Evolutionary conservation across 2,113 vertebrate species (phyloP), one percentile per base, ranked within the genome.

Genomic region (Typhlomys cinereus): DNA sequence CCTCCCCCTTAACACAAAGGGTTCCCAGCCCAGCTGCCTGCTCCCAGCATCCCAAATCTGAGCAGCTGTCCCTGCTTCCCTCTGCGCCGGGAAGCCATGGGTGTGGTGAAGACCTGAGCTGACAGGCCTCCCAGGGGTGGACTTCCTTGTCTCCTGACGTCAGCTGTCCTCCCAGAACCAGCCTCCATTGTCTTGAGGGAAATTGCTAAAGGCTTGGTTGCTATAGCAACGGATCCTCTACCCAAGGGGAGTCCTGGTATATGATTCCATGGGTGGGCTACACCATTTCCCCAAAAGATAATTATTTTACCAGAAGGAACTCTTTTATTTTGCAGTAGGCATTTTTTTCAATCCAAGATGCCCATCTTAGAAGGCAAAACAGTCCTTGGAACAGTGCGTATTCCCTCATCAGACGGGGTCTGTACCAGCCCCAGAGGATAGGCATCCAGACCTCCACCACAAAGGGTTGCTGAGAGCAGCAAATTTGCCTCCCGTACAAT

Each of bases 1-100:
- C 94, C 96, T 92, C 92, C 89, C 89, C 89, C 89, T 94, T 82
- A 94, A 54, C 94, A 96, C 92, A 96, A 96, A 95, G 82, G 82
- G 59, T 88, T 96, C 95, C 95, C 92, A 95, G 85, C 64, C 92
- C 89, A 93, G 93, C 92, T 91, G 95, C 81, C 73, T 57, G 92
- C 89, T 93, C 83, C 94, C 59, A 12, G 95, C 62, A 92, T 96
- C 94, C 94, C 52, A 78, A 78, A 91, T 85, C 52, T 41, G 52
- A 70, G 73, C 73, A 91, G 81, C 87, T 88, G 95, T 91, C 39
- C 91, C 85, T 74, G 46, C 74, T 96, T 94, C 91, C 94, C 85
- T 70, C 74, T 23, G 25, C 21, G 4, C 73, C 15, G 89, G 62
- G 34, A 52, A 87, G 71, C 62, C 0, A 1, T 15, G 84, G 71